Evolutionary conservation across 2,113 vertebrate genomes (phyloP), one percentile per base, ranked within the genome.

Genomic region (Muntiacus muntjak): DNA sequence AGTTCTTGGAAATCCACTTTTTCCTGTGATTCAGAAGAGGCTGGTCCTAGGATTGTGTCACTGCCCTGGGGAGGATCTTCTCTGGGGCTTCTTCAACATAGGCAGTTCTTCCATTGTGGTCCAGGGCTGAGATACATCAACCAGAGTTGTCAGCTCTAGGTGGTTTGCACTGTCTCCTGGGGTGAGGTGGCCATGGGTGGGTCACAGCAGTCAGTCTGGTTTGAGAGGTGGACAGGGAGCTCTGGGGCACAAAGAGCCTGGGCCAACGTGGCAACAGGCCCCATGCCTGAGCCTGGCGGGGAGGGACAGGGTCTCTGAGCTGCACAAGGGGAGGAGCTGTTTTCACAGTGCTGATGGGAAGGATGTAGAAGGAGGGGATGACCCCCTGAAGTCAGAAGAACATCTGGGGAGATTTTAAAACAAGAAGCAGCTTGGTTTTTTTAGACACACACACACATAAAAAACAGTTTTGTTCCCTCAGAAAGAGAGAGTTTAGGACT

Each of bases 181-280:
- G 6, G 15, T 7, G 9, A 67, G 95, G 47, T 33, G 67, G 90
- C 67, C 1, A 0, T 1, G 25, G 67, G 33, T 7, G 23, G 28
- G 87, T 33, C 2, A 17, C 2, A 10, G 36, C 36, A 6, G n/a
- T 26, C 0, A 0, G 14, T 28, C 85, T 47, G 11, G 45, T 3
- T 36, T 17, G 52, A 57, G 82, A 84, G 52, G 33, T 2, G 47
- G 58, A 52, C 21, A 50, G 47, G 47, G 47, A 13, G 47, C 47
- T 50, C 47, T 50, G 47, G 47, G 47, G 47, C 47, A 19, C n/a
- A 74, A 13, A 47, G 16, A 19, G 5, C 55, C 62, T n/a, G 33
- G 79, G 64, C 8, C 83, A 23, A 19, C 3, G 0, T 11, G 47
- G 64, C 15, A 40, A n/a, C 12, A 5, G 40, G 54, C 30, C 36